Evolutionary conservation across 2,797 vertebrate species (phyloP).

Genomic region (Enteromius fasciolatus): DNA sequence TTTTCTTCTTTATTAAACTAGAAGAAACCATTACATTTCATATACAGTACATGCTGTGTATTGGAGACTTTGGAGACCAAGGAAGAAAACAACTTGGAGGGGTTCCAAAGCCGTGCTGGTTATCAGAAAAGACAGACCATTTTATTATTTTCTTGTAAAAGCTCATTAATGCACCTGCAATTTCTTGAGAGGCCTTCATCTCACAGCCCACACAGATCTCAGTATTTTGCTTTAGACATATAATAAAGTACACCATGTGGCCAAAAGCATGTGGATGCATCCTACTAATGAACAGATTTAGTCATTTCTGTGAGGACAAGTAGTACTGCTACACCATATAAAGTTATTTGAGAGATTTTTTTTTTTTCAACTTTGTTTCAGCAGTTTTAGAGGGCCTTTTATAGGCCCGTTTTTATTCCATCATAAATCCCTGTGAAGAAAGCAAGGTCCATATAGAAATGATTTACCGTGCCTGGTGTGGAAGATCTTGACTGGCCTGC

Average conservation of each 20-base stretch:
- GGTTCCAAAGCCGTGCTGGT: conserved; percentile 29
- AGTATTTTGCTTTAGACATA: not conserved
- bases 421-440: not conserved
- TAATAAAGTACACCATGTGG: not conserved
- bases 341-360: not conserved
- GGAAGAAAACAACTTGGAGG: conserved; percentile 14
- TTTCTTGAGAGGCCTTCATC: not conserved
- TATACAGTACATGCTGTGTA: conserved; percentile 9
- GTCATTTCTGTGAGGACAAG: not conserved
- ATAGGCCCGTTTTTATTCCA: not conserved
- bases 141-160: conserved; percentile 25
- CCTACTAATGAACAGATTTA: conserved; percentile 12
- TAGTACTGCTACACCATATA: not conserved
- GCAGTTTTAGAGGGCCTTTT: not conserved
- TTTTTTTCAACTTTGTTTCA: not conserved
- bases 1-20: conserved; percentile 22
- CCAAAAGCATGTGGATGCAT: not conserved
- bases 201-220: not conserved
- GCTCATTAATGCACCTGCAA: conserved; percentile 34
- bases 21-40: conserved; percentile 15
- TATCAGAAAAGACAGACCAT: conserved; percentile 13
- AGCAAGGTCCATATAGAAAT: not conserved
- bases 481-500: not conserved
- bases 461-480: not conserved
- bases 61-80: conserved; percentile 7